Percentiles rank a stretch among this genome's conserved stretches.
Evolutionary conservation across 2,888 invertebrate genomes (phyloP).

Genomic region (Andricus quercusramuli): DNA sequence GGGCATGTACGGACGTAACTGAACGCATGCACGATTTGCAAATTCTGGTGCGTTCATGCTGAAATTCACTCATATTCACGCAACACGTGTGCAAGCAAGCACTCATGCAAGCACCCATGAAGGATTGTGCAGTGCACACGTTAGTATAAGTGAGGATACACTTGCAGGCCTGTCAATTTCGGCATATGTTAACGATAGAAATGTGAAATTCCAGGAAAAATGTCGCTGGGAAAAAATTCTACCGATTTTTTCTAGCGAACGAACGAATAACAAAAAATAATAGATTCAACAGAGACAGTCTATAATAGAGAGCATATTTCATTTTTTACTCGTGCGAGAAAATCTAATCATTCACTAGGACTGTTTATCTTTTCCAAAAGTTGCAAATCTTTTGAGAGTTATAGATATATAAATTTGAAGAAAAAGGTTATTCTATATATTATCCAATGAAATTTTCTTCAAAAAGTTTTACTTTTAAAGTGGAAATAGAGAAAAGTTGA

Average conservation of each 20-base stretch:
- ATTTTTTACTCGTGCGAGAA: not conserved
- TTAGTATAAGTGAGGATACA: slow-evolving; percentile 13
- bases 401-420: too few relatives aligned
- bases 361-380: not conserved
- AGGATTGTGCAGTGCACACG: slow-evolving; percentile 5
- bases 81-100: slow-evolving; percentile 21
- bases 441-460: too few relatives aligned
- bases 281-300: not conserved
- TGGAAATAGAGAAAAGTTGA: too few relatives aligned
- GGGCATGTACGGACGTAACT: not conserved
- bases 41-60: slow-evolving; percentile 10
- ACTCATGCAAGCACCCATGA: slow-evolving; percentile 25
- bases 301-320: not conserved
- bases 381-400: not conserved
- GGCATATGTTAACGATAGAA: slow-evolving; percentile 15
- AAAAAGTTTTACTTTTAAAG: too few relatives aligned
- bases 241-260: not conserved
- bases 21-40: slow-evolving; percentile 8
- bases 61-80: slow-evolving; percentile 19
- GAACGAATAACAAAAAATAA: not conserved
- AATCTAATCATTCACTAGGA: not conserved
- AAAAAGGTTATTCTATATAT: too few relatives aligned
- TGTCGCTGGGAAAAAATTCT: not conserved
- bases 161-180: slow-evolving; percentile 1
- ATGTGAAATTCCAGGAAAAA: slow-evolving; percentile 9